Conservation (phyloP, 2,888 invertebrate genomes). For the Cephalotes varians region DNA sequence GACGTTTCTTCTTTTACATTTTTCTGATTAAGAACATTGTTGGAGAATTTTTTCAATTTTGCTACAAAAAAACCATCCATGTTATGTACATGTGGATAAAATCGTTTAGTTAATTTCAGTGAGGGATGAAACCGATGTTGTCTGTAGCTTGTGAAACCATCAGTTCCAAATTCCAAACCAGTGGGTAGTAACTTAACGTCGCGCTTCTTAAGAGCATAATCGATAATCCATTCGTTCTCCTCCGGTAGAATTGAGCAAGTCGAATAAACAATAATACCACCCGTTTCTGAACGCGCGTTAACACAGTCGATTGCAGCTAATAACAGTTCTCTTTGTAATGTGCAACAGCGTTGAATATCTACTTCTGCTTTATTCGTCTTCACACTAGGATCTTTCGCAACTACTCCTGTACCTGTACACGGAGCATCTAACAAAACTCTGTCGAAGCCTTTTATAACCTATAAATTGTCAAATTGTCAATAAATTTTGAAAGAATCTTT, state of each 20-base stretch:
- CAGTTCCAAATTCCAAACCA: conserved; percentile 97
- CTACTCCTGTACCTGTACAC: conserved; percentile 99
- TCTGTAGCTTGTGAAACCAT: conserved; percentile 96
- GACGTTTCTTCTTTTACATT: conserved; percentile 60
- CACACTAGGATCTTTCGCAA: conserved; percentile 98
- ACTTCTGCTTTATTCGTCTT: conserved; percentile 96
- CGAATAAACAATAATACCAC: conserved; percentile 98
- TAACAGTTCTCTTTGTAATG: conserved; percentile 96
- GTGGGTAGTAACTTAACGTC: conserved; percentile 97
- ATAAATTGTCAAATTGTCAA: conserved; percentile 70
- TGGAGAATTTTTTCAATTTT: conserved; percentile 98
- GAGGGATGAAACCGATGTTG: conserved; percentile 96
- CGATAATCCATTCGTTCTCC: conserved; percentile 99
- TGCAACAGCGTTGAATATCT: conserved; percentile 96
- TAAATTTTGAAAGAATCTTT: conserved; percentile 24
- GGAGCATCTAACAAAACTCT: conserved; percentile 98
- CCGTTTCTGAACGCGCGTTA: conserved; percentile 95
- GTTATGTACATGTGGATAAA: conserved; percentile 99
- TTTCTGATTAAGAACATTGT: conserved; percentile 88
- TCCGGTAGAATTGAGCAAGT: conserved; percentile 99
- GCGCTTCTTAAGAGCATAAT: conserved; percentile 97
- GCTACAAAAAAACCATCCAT: conserved; percentile 99
- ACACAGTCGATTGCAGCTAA: conserved; percentile 98
- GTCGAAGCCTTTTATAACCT: conserved; percentile 96
- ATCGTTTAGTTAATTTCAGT: conserved; percentile 94